Conservation (phyloP, 2,113 vertebrate species). For the Microtus richardsoni region DNA sequence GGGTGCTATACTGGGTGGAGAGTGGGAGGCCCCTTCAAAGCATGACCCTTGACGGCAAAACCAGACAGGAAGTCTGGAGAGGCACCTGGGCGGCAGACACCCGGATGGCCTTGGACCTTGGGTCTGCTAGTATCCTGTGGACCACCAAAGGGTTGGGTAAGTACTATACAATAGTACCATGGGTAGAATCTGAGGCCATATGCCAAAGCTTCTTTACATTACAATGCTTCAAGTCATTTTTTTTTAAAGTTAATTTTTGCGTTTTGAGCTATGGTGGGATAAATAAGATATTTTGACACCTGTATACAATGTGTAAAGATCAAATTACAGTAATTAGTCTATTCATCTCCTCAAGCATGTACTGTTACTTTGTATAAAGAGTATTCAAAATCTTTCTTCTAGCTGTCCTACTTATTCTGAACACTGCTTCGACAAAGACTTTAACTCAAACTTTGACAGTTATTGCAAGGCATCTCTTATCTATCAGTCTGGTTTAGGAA, state of each 20-base stretch:
- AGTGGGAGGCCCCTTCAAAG: conserved; percentile 81
- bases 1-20: conserved; percentile 90
- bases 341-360: neutral
- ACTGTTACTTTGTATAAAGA: neutral
- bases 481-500: neutral
- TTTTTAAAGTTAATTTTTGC: neutral
- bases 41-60: conserved; percentile 87
- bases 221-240: neutral
- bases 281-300: neutral
- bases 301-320: neutral
- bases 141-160: conserved; percentile 86
- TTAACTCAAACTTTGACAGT: neutral
- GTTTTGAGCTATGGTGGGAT: neutral
- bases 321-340: neutral
- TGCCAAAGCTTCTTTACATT: neutral
- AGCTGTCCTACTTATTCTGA: neutral
- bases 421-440: neutral
- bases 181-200: neutral
- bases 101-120: conserved; percentile 86
- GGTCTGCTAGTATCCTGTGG: conserved; percentile 91
- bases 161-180: neutral
- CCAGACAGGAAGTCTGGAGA: conserved; percentile 82
- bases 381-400: neutral
- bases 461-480: neutral
- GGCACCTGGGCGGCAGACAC: conserved; percentile 80